These are phyloP conservation scores for Drosophila mojavensis DNA, from an alignment of 1,140 invertebrate species.

Conservation along the genomic window DNA sequence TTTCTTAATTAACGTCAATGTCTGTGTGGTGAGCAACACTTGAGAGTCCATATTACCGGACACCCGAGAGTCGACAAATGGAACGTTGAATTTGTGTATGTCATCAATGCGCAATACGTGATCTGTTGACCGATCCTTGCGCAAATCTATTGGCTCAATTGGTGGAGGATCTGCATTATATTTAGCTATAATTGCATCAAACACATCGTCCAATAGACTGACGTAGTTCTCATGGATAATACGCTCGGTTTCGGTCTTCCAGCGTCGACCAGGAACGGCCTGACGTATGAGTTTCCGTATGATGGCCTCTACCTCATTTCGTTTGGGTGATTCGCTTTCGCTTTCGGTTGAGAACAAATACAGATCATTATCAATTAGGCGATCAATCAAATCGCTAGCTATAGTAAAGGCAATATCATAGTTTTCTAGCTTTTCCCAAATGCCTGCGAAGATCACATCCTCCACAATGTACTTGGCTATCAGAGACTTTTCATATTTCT, in stretches of 20 bases:
- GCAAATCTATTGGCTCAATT: conserved; percentile 20
- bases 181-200: conserved; percentile 16
- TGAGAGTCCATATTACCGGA: background rate
- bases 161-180: conserved; percentile 1
- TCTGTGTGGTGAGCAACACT: background rate
- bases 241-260: conserved; percentile 59
- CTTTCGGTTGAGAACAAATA: conserved; percentile 66
- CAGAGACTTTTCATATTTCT: conserved; percentile 43
- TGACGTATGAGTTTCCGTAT: conserved; percentile 66
- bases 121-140: background rate
- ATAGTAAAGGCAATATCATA: conserved; percentile 52
- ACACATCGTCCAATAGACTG: conserved; percentile 58
- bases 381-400: conserved; percentile 62
- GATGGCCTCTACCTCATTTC: conserved; percentile 54
- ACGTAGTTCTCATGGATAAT: conserved; percentile 50
- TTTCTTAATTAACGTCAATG: conserved; percentile 42
- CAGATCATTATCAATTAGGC: conserved; percentile 71
- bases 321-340: conserved; percentile 41
- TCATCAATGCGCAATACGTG: background rate
- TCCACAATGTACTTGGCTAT: conserved; percentile 61
- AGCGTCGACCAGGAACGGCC: conserved; percentile 68
- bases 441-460: conserved; percentile 54
- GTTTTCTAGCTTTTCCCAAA: conserved; percentile 54
- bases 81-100: conserved; percentile 18
- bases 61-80: background rate